These are phyloP conservation scores for Popillia japonica DNA, from an alignment of 1,140 invertebrate genomes.

Conservation along the genomic window DNA sequence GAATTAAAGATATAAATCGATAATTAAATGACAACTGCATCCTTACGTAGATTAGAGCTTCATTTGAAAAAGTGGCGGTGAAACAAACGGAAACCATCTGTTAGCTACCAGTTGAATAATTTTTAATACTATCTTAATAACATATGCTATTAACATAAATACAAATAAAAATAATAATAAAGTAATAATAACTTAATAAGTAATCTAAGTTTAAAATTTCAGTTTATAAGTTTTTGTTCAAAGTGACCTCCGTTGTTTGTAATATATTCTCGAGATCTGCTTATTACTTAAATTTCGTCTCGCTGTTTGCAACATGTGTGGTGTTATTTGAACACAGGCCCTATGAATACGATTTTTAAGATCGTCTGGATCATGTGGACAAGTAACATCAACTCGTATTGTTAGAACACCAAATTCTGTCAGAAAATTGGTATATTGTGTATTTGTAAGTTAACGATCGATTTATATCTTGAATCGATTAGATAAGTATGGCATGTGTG, in stretches of 20 bases:
- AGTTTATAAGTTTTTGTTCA: not conserved
- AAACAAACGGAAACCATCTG: not conserved
- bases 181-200: not conserved
- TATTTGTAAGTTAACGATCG: too few species aligned
- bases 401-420: too few species aligned
- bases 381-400: constrained; percentile 20
- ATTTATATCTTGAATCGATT: too few species aligned
- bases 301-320: not conserved
- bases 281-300: constrained; percentile 26
- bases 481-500: too few species aligned
- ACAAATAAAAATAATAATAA: not conserved
- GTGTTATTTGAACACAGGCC: not conserved
- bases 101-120: not conserved
- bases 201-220: not conserved
- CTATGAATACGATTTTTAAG: constrained; percentile 38
- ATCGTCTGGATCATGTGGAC: constrained; percentile 35
- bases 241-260: not conserved
- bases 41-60: not conserved
- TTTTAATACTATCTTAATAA: not conserved
- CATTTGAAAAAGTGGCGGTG: not conserved
- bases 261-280: constrained; percentile 36
- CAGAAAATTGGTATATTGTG: too few species aligned
- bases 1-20: not conserved
- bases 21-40: not conserved
- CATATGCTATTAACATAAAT: not conserved